Percentiles rank a stretch among this genome's conserved stretches.
Conservation (phyloP, 2,888 invertebrate genomes). For the Caenorhabditis virilis region DNA sequence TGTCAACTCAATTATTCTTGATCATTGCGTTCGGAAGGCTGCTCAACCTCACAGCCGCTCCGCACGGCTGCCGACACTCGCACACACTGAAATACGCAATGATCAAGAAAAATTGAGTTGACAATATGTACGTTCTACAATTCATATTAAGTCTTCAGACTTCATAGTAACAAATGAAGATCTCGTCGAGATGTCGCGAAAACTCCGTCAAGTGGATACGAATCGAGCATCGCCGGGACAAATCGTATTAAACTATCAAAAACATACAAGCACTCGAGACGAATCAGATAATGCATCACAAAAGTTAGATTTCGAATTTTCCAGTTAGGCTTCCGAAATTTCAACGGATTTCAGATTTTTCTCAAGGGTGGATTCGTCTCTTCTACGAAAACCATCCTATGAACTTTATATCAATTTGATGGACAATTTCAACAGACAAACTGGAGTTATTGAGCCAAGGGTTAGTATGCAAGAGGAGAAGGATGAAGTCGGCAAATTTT, state of each 20-base stretch:
- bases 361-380: slow-evolving; percentile 46
- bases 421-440: slow-evolving; percentile 83
- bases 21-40: no score
- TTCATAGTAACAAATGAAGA: slow-evolving; percentile 30
- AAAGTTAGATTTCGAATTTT: slow-evolving; percentile 14
- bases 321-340: neutral
- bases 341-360: slow-evolving; percentile 35
- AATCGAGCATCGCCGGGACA: slow-evolving; percentile 31
- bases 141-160: slow-evolving; percentile 17
- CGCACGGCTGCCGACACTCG: no score
- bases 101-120: no score
- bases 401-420: slow-evolving; percentile 78
- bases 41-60: no score
- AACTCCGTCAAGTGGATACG: slow-evolving; percentile 24
- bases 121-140: no score
- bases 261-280: slow-evolving; percentile 59
- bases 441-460: slow-evolving; percentile 59
- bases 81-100: no score
- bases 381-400: slow-evolving; percentile 73
- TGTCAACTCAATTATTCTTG: no score
- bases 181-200: slow-evolving; percentile 23
- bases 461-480: slow-evolving; percentile 68
- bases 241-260: slow-evolving; percentile 59
- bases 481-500: slow-evolving; percentile 79
- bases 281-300: slow-evolving; percentile 52